These are phyloP conservation scores for Amiota mariae DNA, from an alignment of 2,888 invertebrate genomes.

Conservation along the genomic window DNA sequence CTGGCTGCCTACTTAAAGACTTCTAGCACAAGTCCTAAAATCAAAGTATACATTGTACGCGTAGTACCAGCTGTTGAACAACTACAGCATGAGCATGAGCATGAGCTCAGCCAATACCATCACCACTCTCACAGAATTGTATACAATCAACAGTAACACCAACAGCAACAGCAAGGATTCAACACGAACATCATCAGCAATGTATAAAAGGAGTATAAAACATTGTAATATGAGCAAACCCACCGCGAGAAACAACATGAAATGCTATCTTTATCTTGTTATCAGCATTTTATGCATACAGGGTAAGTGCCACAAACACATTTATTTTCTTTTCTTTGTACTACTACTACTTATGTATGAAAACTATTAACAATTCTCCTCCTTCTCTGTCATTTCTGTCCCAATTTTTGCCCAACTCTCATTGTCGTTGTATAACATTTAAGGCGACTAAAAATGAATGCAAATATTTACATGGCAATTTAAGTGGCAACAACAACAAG, in stretches of 20 bases:
- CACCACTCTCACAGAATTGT: too few species aligned
- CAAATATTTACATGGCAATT: conserved; percentile 59
- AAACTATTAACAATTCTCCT: not conserved
- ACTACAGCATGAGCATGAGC: conserved; percentile 47
- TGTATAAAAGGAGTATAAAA: conserved; percentile 38
- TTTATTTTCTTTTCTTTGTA: not conserved
- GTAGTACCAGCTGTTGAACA: conserved; percentile 37
- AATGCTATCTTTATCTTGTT: conserved; percentile 50
- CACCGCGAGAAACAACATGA: conserved; percentile 41
- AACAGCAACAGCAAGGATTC: conserved; percentile 25
- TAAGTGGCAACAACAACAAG: conserved; percentile 32
- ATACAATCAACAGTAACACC: not conserved
- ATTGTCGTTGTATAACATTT: not conserved
- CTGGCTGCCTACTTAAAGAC: not conserved
- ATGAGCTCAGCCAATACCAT: not conserved
- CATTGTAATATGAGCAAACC: conserved; percentile 36
- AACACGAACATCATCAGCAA: too few species aligned
- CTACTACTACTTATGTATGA: not conserved
- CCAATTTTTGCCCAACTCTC: not conserved
- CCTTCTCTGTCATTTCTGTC: not conserved
- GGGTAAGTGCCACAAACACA: conserved; percentile 59
- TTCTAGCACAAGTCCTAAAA: conserved; percentile 14
- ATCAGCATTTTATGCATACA: conserved; percentile 66
- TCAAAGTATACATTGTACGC: too few species aligned
- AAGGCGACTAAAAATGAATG: conserved; percentile 47